phyloP scores from a whole-genome alignment of 2,888 invertebrate species.

The Hecatera dysodea region DNA sequence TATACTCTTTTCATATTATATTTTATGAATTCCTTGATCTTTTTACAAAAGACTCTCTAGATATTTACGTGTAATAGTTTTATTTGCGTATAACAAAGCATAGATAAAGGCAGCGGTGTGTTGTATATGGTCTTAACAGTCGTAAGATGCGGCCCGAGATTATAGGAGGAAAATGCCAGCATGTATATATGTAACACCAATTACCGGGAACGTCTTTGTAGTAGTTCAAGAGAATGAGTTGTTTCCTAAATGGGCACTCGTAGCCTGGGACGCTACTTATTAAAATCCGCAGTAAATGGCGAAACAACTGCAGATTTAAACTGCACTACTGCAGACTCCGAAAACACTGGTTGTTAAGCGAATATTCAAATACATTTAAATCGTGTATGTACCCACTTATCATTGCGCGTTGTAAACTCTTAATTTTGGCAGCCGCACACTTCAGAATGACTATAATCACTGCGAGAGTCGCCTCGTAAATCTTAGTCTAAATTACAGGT shows the following conservation, averaged over 20 bases:
- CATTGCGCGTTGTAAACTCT: slow-evolving; percentile 75
- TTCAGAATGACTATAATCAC: slow-evolving; percentile 84
- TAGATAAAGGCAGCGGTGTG: slow-evolving; percentile 42
- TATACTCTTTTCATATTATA: slow-evolving; percentile 37
- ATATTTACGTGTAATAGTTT: slow-evolving; percentile 27
- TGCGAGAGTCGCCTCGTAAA: slow-evolving; percentile 83
- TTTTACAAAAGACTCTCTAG: slow-evolving; percentile 30
- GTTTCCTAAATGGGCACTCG: background rate
- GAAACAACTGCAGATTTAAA: background rate
- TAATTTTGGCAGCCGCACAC: slow-evolving; percentile 83
- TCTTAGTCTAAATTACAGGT: slow-evolving; percentile 84
- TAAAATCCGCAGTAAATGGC: background rate
- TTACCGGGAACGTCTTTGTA: slow-evolving; percentile 21
- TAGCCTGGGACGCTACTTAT: background rate
- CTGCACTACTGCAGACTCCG: slow-evolving; percentile 31
- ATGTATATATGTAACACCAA: slow-evolving; percentile 18
- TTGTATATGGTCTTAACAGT: slow-evolving; percentile 30
- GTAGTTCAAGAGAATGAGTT: slow-evolving; percentile 17
- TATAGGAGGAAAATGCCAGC: slow-evolving; percentile 51
- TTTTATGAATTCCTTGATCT: slow-evolving; percentile 29
- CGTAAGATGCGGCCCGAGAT: slow-evolving; percentile 50
- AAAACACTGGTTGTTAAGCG: slow-evolving; percentile 23
- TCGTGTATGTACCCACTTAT: slow-evolving; percentile 68
- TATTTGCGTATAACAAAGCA: slow-evolving; percentile 35
- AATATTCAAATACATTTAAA: slow-evolving; percentile 60